Base-by-base conservation (phyloP, 2,888 invertebrate species). In the Junonia oenone region DNA sequence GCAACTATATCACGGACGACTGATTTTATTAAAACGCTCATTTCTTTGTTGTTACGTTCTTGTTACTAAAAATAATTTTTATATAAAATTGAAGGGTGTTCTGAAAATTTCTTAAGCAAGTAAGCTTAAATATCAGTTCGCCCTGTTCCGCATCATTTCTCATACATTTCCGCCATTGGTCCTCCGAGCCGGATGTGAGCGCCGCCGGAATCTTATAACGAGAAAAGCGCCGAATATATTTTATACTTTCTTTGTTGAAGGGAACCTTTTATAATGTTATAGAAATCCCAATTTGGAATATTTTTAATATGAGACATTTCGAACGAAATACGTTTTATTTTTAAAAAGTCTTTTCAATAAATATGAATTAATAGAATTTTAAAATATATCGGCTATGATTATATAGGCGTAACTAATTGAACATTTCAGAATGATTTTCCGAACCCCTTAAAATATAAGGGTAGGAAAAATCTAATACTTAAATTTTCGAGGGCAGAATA, bases 171-270 rank as follows among this genome's bases (percentile, higher is more conserved):
- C 83, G 80, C 65, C 64, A 72, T 75, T 73, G 79, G 78, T 78
- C 78, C 80, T 81, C 68, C 73, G 74, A 73, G 70, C 76, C 85
- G 84, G 86, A 86, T 73, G 66, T 69, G 68, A 68, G 63, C 63
- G 67, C 64, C 66, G 63, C 73, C 81, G 86, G 83, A 83, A 76
- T 69, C 72, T 73, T 72, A 72, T 87, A 86, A 88, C 83, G 83
- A 87, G 80, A 76, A 77, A 74, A 71, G 69, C 70, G 53, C 52
- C 56, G 53, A 63, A 56, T 58, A 58, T 55, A 58, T 56, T 53
- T 47, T 33, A 45, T 48, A 48, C 26, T 31, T 27, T 51, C 49
- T 56, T 51, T 55, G 48, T 51, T 48, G 48, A 15, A 33, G 19
- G 11, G 31, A 50, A 37, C 46, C 38, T 51, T 56, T 56, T 47